Evolutionary conservation across 2,113 vertebrate genomes (phyloP).

Genomic region (Petrocephalus microphthalmus): DNA sequence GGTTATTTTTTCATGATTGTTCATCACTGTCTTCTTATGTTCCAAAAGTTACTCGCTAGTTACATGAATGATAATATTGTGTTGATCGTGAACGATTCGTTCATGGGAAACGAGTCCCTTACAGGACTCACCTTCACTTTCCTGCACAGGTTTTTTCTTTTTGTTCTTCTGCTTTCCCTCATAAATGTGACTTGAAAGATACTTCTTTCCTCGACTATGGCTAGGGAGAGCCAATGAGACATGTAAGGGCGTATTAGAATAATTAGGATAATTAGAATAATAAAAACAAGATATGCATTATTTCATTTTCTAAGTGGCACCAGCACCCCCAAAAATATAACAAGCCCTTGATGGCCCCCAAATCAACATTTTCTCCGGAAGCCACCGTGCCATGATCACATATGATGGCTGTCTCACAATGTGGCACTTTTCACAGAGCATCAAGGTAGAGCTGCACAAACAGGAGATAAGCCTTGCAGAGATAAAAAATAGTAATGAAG

Average conservation of each 20-base stretch:
- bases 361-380: background rate
- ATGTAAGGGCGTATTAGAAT: too few relatives aligned
- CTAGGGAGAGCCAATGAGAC: background rate
- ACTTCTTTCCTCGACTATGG: background rate
- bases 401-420: background rate
- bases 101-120: background rate
- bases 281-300: too few relatives aligned
- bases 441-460: conserved; percentile 77
- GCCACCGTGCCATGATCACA: background rate
- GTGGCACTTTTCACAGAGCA: conserved; percentile 68
- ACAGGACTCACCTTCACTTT: background rate
- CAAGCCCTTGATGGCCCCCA: background rate
- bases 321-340: background rate
- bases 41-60: background rate
- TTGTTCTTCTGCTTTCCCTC: background rate
- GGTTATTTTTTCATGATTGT: background rate
- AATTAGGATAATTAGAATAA: too few relatives aligned
- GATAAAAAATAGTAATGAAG: conserved; percentile 72
- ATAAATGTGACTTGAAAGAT: background rate
- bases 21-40: background rate
- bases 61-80: background rate
- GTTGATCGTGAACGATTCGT: background rate
- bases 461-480: conserved; percentile 80
- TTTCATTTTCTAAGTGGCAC: background rate
- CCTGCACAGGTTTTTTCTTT: background rate